These are phyloP conservation scores for Noctua janthina DNA, from an alignment of 2,888 invertebrate genomes.

Conservation along the genomic window DNA sequence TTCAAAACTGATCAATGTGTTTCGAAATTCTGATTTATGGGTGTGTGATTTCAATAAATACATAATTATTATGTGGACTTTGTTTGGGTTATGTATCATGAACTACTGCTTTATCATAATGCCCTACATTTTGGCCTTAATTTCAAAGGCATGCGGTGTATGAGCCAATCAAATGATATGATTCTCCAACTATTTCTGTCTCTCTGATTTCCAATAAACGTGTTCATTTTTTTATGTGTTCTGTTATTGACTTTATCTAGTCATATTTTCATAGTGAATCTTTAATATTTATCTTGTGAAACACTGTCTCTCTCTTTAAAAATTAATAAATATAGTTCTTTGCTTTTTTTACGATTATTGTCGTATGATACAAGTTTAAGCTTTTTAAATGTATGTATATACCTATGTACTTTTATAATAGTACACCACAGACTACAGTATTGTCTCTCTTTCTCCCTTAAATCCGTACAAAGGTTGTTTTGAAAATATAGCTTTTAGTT, in stretches of 20 bases:
- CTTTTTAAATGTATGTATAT: too few relatives aligned
- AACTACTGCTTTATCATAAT: constrained; percentile 19
- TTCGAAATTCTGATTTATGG: constrained; percentile 29
- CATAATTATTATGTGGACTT: neutral
- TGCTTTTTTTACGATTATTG: neutral
- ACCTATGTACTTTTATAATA: neutral
- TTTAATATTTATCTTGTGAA: neutral
- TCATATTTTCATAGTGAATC: neutral
- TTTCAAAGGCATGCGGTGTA: neutral
- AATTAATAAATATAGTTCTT: neutral
- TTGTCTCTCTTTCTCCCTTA: neutral
- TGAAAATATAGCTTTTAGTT: neutral
- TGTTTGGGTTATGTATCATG: neutral
- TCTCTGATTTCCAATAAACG: neutral
- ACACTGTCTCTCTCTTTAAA: neutral
- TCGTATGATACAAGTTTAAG: too few relatives aligned
- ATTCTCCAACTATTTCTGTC: neutral
- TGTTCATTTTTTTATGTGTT: neutral
- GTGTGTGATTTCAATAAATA: constrained; percentile 16
- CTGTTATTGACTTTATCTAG: neutral
- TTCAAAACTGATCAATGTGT: neutral
- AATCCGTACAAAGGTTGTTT: neutral
- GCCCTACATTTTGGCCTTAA: neutral
- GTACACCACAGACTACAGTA: neutral
- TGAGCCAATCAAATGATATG: too few relatives aligned